These are phyloP conservation scores for Drosophila suboccidentalis DNA, from an alignment of 2,888 invertebrate species.

Conservation along the genomic window DNA sequence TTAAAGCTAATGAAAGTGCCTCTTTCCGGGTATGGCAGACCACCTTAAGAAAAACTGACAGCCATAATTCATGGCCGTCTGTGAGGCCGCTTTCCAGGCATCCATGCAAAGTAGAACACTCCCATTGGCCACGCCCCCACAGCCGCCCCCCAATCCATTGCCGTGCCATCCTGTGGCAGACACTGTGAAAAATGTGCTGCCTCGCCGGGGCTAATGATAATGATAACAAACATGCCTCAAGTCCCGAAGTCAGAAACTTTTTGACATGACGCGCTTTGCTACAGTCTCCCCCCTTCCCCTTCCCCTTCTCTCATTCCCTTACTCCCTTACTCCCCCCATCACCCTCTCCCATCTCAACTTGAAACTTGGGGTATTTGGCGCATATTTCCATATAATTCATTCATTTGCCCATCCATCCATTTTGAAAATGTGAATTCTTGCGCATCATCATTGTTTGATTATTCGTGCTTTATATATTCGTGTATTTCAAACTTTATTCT, in stretches of 20 bases:
- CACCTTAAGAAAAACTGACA: constrained; percentile 78
- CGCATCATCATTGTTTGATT: constrained; percentile 84
- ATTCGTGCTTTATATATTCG: constrained; percentile 73
- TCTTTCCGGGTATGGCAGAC: constrained; percentile 30
- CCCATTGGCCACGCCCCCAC: constrained; percentile 18
- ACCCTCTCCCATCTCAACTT: not conserved
- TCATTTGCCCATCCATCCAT: constrained; percentile 72
- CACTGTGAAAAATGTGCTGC: constrained; percentile 57
- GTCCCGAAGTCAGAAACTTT: constrained; percentile 79
- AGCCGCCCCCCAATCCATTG: not conserved
- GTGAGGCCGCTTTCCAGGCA: constrained; percentile 27
- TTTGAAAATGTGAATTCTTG: constrained; percentile 83
- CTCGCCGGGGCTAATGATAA: constrained; percentile 73
- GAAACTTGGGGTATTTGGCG: constrained; percentile 43
- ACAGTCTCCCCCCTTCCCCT: constrained; percentile 2
- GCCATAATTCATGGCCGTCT: constrained; percentile 82
- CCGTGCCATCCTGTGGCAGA: constrained; percentile 12
- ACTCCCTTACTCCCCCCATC: no score
- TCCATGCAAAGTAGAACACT: constrained; percentile 56
- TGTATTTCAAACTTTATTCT: constrained; percentile 59
- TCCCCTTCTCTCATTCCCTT: not conserved
- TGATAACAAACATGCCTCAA: constrained; percentile 82
- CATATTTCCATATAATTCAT: constrained; percentile 78
- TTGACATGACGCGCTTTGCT: constrained; percentile 71
- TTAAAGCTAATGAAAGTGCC: constrained; percentile 83